Base-by-base conservation (phyloP, 2,113 vertebrate species). In the Pantherophis guttatus region DNA sequence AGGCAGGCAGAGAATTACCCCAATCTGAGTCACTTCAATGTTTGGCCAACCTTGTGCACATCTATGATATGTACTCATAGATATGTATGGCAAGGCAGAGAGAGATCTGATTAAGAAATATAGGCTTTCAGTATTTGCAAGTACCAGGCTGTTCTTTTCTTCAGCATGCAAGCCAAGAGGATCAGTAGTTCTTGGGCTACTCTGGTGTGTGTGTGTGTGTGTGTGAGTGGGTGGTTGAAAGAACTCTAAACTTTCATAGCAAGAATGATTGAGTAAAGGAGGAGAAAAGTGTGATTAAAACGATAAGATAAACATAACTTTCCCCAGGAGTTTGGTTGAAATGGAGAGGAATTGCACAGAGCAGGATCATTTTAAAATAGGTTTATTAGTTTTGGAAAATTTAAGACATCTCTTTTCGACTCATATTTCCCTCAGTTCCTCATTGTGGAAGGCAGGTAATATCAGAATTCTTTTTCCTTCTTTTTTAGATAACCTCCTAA, bases 401-500 rank as follows among this genome's bases (percentile, higher is more conserved):
- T 88, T 95, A 95, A 95, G 94, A 95, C 58, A 95, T 97, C 92
- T 97, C 92, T 95, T 97, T 97, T 95, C 94, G 96, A 96, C 97
- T 96, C 94, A 94, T 92, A 92, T 96, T 95, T 96, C 97, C 89
- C 95, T 97, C 95, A 96, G 93, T 87, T 95, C 93, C 90, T 8
- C 8, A 97, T 95, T 96, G 96, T 95, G 95, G 93, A 91, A 96
- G 96, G 92, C 89, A 95, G 65, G 59, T 75, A 53, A 89, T 97
- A 96, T 97, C 96, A 96, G 93, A 96, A 95, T 95, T 97, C 97
- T 96, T 97, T 19, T 29, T 39, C 17, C 96, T 97, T 96, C 96
- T 97, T 96, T 93, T 91, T 93, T 6, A 97, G 97, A 97, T 97
- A 98, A 98, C 97, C 97, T 93, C 95, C 97, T 97, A 92, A 97